Percentiles rank a stretch among this genome's conserved stretches.
phyloP scores from a whole-genome alignment of 2,113 vertebrate genomes.

The Tenebrosternarchus preto region DNA sequence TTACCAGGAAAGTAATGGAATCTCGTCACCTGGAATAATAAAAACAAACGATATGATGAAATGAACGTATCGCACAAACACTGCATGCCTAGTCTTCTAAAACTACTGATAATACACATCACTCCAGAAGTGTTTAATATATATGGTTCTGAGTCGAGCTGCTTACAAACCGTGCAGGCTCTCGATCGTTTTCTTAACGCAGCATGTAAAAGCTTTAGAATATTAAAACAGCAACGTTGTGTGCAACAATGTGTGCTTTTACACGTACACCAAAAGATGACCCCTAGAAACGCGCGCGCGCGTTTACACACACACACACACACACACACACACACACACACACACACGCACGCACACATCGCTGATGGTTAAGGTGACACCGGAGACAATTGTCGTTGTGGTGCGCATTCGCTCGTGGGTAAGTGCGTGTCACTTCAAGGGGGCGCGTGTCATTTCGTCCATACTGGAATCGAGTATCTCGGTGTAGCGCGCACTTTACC shows the following conservation, averaged over 20 bases:
- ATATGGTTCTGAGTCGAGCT: too few relatives aligned
- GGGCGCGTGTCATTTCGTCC: neutral
- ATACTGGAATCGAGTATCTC: neutral
- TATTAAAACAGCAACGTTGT: neutral
- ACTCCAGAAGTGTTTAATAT: too few relatives aligned
- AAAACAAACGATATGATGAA: neutral
- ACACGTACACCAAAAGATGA: too few relatives aligned
- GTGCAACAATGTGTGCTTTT: neutral
- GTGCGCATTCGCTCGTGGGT: neutral
- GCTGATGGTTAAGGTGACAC: constrained; percentile 7
- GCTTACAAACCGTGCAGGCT: too few relatives aligned
- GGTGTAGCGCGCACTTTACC: neutral
- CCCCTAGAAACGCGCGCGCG: too few relatives aligned
- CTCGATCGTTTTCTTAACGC: too few relatives aligned
- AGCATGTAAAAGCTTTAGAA: too few relatives aligned
- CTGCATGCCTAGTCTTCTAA: too few relatives aligned
- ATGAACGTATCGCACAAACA: too few relatives aligned
- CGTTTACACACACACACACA: neutral
- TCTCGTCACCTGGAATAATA: neutral
- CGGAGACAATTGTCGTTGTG: neutral
- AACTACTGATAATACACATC: too few relatives aligned
- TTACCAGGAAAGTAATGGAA: neutral
- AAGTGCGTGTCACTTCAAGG: neutral
- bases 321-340: constrained; percentile 19
- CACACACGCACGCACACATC: constrained; percentile 32